A percentile compares a stretch with the other conserved stretches of the same genome.
Evolutionary conservation across 2,888 invertebrate species (phyloP).

Genomic region (Eustalomyia histrio): DNA sequence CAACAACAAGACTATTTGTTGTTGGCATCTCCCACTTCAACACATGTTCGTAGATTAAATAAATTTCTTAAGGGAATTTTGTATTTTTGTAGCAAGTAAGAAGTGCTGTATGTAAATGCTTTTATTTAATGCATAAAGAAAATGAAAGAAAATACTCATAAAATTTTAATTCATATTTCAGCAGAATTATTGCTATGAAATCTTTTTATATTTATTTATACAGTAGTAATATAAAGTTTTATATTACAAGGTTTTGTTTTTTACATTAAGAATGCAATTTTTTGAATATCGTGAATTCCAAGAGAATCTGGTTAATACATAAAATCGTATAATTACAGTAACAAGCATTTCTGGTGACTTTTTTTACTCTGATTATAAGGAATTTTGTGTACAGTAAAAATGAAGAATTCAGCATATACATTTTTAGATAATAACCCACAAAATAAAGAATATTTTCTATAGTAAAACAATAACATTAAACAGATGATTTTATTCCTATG

Average conservation of each 20-base stretch:
- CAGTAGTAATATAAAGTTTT: background rate
- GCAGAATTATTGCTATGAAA: background rate
- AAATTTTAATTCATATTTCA: conserved; percentile 24
- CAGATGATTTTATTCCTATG: too few relatives aligned
- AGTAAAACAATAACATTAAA: too few relatives aligned
- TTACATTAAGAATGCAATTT: background rate
- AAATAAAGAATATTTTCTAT: too few relatives aligned
- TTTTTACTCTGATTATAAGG: too few relatives aligned
- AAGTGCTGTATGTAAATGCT: conserved; percentile 20
- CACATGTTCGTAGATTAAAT: conserved; percentile 20
- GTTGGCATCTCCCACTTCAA: conserved; percentile 8
- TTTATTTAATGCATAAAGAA: conserved; percentile 8
- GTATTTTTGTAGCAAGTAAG: conserved; percentile 8
- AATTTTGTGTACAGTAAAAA: too few relatives aligned
- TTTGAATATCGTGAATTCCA: background rate
- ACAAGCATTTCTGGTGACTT: too few relatives aligned
- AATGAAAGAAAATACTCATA: background rate
- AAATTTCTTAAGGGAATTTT: conserved; percentile 25
- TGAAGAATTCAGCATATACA: too few relatives aligned
- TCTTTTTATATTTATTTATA: background rate
- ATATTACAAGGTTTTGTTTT: background rate
- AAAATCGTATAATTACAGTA: too few relatives aligned
- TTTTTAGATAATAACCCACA: too few relatives aligned
- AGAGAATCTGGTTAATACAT: background rate
- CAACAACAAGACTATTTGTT: conserved; percentile 18